Evolutionary conservation across 2,113 vertebrate genomes (phyloP).

Genomic region (Lophura nycthemera): DNA sequence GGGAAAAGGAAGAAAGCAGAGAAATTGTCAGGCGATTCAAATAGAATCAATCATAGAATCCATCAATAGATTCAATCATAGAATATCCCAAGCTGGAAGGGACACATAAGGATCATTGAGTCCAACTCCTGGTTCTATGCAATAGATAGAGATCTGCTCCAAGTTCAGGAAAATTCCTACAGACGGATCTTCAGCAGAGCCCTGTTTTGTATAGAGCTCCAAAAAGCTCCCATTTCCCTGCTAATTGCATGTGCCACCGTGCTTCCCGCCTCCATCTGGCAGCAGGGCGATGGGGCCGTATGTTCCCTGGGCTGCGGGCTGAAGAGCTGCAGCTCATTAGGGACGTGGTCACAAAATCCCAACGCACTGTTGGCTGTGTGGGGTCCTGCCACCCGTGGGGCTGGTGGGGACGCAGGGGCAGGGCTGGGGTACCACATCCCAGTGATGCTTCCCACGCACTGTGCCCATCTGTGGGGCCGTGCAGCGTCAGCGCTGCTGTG

Average conservation of each 20-base stretch:
- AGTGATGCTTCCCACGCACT: slow-evolving; percentile 40
- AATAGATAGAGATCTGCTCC: not conserved
- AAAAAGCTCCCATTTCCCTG: not conserved
- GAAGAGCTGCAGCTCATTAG: not conserved
- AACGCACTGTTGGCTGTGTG: not conserved
- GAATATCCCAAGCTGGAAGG: no score
- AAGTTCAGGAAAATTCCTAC: slow-evolving; percentile 11
- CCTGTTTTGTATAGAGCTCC: not conserved
- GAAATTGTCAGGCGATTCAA: not conserved
- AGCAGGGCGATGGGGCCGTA: slow-evolving; percentile 52
- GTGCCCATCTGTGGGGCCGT: slow-evolving; percentile 41
- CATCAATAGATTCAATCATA: no score
- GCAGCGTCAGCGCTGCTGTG: not conserved
- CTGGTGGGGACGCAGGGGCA: not conserved
- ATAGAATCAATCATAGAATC: not conserved
- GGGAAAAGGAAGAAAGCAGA: slow-evolving; percentile 44
- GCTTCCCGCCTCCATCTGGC: slow-evolving; percentile 61
- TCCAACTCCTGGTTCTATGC: no score
- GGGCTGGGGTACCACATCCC: not conserved
- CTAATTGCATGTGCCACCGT: slow-evolving; percentile 48
- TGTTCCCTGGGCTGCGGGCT: slow-evolving; percentile 22
- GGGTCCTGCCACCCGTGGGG: not conserved
- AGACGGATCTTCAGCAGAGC: slow-evolving; percentile 11
- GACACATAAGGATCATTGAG: no score
- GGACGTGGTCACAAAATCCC: not conserved